A percentile compares a stretch with the other conserved stretches of the same genome.
Conservation (phyloP, 1,140 invertebrate genomes). For the Littorina saxatilis region DNA sequence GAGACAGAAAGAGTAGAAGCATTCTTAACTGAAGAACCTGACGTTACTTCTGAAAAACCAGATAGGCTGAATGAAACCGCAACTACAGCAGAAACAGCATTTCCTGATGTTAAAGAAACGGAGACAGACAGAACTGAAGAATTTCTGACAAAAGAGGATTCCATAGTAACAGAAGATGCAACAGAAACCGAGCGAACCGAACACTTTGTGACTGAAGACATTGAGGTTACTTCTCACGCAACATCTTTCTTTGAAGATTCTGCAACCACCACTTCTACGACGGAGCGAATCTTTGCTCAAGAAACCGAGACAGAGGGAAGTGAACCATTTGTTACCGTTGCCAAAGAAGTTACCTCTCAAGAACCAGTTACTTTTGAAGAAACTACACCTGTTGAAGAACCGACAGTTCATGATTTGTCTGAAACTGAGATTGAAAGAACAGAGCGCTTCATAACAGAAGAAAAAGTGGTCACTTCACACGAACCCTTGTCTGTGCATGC, state of each 20-base stretch:
- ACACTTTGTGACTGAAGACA: conserved; percentile 35
- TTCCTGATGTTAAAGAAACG: conserved; percentile 18
- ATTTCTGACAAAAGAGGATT: conserved; percentile 36
- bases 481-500: neutral
- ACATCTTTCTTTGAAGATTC: too few relatives aligned
- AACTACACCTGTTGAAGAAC: too few relatives aligned
- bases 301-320: conserved; percentile 23
- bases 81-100: neutral
- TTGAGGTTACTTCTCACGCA: conserved; percentile 11
- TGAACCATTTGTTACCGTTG: conserved; percentile 30
- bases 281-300: neutral
- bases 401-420: conserved; percentile 33
- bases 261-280: neutral
- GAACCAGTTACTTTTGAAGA: too few relatives aligned
- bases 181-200: neutral
- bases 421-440: conserved; percentile 2
- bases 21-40: conserved; percentile 37
- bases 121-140: conserved; percentile 19
- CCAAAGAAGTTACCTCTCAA: too few relatives aligned
- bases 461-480: conserved; percentile 17
- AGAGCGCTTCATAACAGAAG: conserved; percentile 30
- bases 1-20: conserved; percentile 6
- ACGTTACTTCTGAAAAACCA: conserved; percentile 7
- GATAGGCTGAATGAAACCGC: neutral
- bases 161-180: conserved; percentile 36